These are phyloP conservation scores for Podilymbus podiceps DNA, from an alignment of 2,113 vertebrate species.

Conservation along the genomic window DNA sequence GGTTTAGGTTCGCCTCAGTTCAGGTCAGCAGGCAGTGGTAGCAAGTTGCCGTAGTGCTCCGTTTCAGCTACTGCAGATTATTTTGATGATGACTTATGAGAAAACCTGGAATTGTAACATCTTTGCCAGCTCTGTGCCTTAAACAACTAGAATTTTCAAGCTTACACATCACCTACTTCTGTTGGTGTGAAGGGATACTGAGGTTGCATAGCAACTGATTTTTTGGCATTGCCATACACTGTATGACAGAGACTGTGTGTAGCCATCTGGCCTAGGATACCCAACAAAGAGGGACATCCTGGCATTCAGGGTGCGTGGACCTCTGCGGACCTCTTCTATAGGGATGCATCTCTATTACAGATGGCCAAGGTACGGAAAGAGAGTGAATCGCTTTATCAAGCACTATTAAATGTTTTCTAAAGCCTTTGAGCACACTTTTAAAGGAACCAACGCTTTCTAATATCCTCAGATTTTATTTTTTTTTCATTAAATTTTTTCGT, in stretches of 20 bases:
- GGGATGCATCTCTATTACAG: not conserved
- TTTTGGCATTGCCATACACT: not conserved
- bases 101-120: not conserved
- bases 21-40: not conserved
- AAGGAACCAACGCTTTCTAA: not conserved
- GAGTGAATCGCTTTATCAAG: not conserved
- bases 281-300: not conserved
- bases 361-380: not conserved
- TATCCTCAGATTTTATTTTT: not conserved
- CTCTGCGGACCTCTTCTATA: not conserved
- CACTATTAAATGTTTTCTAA: not conserved
- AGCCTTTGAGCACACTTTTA: not conserved
- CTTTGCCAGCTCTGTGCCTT: not conserved
- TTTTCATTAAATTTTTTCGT: not conserved
- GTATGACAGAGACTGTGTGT: not conserved
- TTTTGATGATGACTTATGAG: not conserved
- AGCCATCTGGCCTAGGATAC: not conserved
- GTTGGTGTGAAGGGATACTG: not conserved
- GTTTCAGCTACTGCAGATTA: not conserved
- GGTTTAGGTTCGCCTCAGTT: fast-evolving
- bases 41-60: not conserved
- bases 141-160: not conserved
- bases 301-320: not conserved
- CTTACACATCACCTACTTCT: not conserved
- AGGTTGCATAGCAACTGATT: not conserved